A percentile compares a stretch with the other conserved stretches of the same genome.
These are phyloP conservation scores for Lasioglossum leucozonium DNA, from an alignment of 2,888 invertebrate genomes.

Conservation along the genomic window DNA sequence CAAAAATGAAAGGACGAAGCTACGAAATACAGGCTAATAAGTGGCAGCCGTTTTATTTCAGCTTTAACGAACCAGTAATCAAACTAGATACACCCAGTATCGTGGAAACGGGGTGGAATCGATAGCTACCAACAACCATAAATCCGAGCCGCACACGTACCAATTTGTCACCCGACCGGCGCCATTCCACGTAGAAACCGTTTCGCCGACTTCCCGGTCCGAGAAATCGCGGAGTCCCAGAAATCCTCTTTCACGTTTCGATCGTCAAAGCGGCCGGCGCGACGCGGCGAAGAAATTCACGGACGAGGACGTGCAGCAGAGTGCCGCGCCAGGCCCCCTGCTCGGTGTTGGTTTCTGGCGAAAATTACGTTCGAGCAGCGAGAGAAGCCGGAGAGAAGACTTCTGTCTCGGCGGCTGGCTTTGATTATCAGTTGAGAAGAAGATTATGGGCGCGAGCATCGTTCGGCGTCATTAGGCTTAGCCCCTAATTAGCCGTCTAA, in stretches of 20 bases:
- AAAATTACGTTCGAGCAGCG: conserved; percentile 39
- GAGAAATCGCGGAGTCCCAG: background rate
- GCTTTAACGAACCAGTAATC: background rate
- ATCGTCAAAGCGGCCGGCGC: background rate
- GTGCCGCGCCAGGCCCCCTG: background rate
- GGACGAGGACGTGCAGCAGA: background rate
- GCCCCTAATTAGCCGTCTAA: conserved; percentile 74
- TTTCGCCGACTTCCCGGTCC: background rate
- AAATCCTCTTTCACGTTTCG: conserved; percentile 1
- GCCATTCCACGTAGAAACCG: background rate
- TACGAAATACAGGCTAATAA: background rate
- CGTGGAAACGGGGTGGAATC: background rate
- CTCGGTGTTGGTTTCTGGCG: conserved; percentile 6
- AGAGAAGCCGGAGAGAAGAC: background rate
- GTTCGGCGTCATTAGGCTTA: conserved; percentile 73
- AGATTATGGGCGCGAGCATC: conserved; percentile 63
- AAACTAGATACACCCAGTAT: too few species aligned
- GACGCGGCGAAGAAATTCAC: background rate
- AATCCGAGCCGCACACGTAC: background rate
- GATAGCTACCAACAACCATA: background rate
- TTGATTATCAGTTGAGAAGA: conserved; percentile 69
- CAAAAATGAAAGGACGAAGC: background rate
- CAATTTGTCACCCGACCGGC: background rate
- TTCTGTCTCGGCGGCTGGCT: conserved; percentile 35
- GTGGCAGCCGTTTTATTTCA: background rate